phyloP scores from a whole-genome alignment of 2,797 vertebrate species.

The Periparus ater region DNA sequence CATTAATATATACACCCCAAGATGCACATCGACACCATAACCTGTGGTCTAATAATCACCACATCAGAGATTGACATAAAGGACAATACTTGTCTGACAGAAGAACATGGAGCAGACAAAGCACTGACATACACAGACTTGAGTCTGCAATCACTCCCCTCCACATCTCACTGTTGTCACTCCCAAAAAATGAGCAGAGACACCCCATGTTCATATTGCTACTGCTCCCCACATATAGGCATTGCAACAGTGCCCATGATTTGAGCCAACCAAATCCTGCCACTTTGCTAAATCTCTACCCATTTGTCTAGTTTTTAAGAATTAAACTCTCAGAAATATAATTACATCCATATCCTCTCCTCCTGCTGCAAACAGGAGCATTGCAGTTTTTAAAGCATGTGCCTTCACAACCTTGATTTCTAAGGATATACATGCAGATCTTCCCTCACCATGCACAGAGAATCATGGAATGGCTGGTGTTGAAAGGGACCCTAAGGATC shows the following conservation, averaged over 20 bases:
- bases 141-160: neutral
- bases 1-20: neutral
- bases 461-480: neutral
- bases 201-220: neutral
- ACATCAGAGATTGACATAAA: neutral
- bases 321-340: neutral
- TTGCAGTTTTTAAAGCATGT: neutral
- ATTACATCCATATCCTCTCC: neutral
- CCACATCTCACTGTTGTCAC: neutral
- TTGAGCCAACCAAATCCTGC: neutral
- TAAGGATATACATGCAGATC: rapidly evolving
- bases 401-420: neutral
- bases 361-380: neutral
- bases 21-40: neutral
- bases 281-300: neutral
- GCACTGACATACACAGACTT: rapidly evolving
- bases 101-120: neutral
- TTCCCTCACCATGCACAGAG: rapidly evolving
- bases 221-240: rapidly evolving
- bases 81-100: neutral
- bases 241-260: neutral
- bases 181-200: neutral
- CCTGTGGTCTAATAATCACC: neutral
- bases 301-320: neutral
- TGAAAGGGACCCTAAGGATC: neutral